A percentile compares a stretch with the other conserved stretches of the same genome.
Conservation (phyloP, 2,113 vertebrate genomes). For the Taxidea taxus region DNA sequence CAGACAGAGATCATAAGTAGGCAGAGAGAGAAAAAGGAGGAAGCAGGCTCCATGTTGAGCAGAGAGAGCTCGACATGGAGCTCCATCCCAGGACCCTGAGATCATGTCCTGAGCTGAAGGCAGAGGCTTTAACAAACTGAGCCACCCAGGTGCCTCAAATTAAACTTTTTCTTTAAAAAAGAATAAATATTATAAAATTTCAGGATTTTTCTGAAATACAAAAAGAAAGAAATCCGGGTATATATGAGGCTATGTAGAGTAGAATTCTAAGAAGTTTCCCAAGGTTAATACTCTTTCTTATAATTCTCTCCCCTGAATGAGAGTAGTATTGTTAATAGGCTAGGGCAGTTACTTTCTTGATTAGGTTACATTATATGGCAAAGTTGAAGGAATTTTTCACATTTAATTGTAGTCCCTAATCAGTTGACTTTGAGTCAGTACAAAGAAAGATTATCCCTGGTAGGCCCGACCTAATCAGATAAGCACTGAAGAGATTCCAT, state of each 20-base stretch:
- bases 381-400: background rate
- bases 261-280: background rate
- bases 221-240: background rate
- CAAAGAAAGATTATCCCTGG: background rate
- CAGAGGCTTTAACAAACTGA: too few species aligned
- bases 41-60: too few species aligned
- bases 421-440: background rate
- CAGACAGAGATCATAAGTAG: too few species aligned
- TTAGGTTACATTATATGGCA: background rate
- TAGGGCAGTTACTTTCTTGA: background rate
- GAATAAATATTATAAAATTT: background rate
- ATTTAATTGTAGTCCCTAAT: background rate
- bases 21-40: too few species aligned
- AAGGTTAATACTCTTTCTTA: background rate
- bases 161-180: background rate
- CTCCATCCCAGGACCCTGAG: too few species aligned
- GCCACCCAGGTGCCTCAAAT: too few species aligned
- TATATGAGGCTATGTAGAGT: background rate
- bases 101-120: too few species aligned
- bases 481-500: background rate
- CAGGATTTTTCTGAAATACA: background rate
- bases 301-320: background rate
- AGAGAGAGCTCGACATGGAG: too few species aligned
- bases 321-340: background rate
- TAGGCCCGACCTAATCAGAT: background rate